Evolutionary conservation across 23 tunicate genomes (phyloP).

Genomic region (Trididemnum nubilum): DNA sequence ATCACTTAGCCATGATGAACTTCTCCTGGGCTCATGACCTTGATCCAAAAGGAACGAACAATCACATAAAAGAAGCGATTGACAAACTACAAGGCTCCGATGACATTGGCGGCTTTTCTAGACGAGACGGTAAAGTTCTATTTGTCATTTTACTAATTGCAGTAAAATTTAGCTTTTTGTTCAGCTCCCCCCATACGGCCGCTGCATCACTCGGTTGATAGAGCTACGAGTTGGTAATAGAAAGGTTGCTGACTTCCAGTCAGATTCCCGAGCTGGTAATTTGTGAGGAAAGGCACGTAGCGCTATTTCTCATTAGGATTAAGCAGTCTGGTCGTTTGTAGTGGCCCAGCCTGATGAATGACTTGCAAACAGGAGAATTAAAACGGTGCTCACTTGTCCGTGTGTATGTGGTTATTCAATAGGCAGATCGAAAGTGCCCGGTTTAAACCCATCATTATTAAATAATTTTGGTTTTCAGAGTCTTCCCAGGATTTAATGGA

Average conservation of each 20-base stretch:
- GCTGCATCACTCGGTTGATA: no score
- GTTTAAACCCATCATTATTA: background rate
- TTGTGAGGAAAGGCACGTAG: background rate
- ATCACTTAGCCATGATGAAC: conserved; percentile 85
- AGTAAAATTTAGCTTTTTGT: background rate
- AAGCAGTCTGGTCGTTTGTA: no score
- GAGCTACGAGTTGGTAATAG: no score
- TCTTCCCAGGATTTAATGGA: conserved; percentile 26
- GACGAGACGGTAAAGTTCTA: background rate
- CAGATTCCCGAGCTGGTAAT: no score
- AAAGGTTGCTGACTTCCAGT: no score
- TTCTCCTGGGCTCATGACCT: conserved; percentile 96
- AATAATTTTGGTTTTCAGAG: background rate
- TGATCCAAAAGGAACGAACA: conserved; percentile 92
- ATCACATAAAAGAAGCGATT: conserved; percentile 91
- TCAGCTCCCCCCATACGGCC: no score
- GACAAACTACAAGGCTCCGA: conserved; percentile 63
- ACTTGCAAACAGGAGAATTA: no score
- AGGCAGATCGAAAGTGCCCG: no score
- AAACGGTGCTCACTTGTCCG: no score
- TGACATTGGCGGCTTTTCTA: conserved; percentile 23
- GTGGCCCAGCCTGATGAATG: no score
- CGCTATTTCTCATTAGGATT: background rate
- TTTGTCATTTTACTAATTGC: background rate
- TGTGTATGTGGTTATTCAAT: no score